Conservation (phyloP, 2,888 invertebrate species). For the Drosophila tanythrix region DNA sequence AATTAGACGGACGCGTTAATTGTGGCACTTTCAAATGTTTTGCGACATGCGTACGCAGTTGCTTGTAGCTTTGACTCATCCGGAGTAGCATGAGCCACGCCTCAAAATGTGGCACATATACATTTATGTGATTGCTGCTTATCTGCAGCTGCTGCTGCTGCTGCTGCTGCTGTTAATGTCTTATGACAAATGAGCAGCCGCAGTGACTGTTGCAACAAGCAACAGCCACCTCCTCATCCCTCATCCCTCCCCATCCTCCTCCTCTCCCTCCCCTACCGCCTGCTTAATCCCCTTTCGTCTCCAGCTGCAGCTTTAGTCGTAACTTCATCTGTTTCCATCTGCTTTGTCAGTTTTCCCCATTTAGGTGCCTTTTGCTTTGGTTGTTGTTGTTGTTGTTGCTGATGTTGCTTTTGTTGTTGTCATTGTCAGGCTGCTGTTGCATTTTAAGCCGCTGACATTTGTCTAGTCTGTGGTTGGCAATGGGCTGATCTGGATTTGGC, state of each 20-base stretch:
- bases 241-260: conserved; percentile 1
- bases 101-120: conserved; percentile 13
- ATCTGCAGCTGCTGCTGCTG: conserved; percentile 30
- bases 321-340: conserved; percentile 22
- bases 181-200: conserved; percentile 71
- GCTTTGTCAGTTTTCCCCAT: conserved; percentile 45
- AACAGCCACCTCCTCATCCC: conserved; percentile 10
- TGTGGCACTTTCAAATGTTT: conserved; percentile 65
- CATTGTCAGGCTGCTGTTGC: conserved; percentile 40
- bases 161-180: conserved; percentile 53
- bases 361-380: conserved; percentile 30
- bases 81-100: conserved; percentile 4
- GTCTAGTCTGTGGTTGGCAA: conserved; percentile 47
- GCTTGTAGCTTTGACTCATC: conserved; percentile 42
- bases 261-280: background rate
- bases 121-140: conserved; percentile 47
- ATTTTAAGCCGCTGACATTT: conserved; percentile 64
- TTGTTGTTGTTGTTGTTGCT: conserved; percentile 11
- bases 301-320: conserved; percentile 2
- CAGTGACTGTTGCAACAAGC: conserved; percentile 39
- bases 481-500: conserved; percentile 54
- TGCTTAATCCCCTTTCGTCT: background rate
- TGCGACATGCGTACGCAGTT: background rate
- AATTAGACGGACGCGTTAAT: conserved; percentile 73
- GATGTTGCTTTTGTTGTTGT: conserved; percentile 12